Evolutionary conservation across 2,113 vertebrate species (phyloP).

Genomic region (Atlantisia rogersi): DNA sequence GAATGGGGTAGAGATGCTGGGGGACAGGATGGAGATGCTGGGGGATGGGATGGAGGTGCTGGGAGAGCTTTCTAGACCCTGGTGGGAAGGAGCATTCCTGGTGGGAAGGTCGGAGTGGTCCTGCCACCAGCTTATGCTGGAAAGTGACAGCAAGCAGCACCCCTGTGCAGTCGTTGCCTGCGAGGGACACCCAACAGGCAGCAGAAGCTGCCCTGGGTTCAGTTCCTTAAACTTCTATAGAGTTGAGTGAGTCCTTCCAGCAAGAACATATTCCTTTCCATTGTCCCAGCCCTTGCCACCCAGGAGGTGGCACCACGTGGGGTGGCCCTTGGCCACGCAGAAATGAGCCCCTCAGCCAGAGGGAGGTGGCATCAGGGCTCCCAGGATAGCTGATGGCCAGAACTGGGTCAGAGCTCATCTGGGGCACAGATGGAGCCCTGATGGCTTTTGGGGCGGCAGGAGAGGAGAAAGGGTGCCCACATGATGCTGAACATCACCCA

Average conservation of each 20-base stretch:
- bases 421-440: neutral
- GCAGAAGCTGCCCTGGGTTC: neutral
- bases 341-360: neutral
- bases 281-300: neutral
- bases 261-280: rapidly evolving
- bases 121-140: neutral
- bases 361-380: neutral
- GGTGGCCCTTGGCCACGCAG: neutral
- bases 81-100: neutral
- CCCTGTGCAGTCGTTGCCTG: rapidly evolving
- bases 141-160: neutral
- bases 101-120: neutral
- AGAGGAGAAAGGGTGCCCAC: rapidly evolving
- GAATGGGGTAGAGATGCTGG: neutral
- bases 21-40: neutral
- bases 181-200: neutral
- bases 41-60: neutral
- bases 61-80: neutral
- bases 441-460: neutral
- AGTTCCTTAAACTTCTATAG: neutral
- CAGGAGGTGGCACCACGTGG: rapidly evolving
- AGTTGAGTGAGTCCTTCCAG: neutral
- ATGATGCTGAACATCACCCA: neutral
- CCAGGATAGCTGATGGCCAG: neutral
- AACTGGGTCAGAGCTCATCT: neutral